phyloP scores from a whole-genome alignment of 2,888 invertebrate species.

The Cataglyphis albicans region DNA sequence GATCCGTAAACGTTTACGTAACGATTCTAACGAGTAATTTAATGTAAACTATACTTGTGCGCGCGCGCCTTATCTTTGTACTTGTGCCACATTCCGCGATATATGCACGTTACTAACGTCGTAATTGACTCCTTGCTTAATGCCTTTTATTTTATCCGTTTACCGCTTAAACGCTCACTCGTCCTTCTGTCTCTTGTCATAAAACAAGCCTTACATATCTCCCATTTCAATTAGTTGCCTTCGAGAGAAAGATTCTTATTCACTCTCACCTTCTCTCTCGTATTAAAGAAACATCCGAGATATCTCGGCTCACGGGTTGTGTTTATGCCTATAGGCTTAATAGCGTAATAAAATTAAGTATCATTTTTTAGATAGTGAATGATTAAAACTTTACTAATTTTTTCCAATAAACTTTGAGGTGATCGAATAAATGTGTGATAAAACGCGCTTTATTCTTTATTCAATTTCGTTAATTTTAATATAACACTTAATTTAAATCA shows the following conservation, averaged over 20 bases:
- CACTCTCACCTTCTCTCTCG: background rate
- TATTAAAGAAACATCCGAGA: background rate
- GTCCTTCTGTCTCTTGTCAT: background rate
- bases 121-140: conserved; percentile 40
- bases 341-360: background rate
- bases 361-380: background rate
- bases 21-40: conserved; percentile 65
- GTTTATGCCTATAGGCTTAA: background rate
- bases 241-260: background rate
- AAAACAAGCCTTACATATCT: background rate
- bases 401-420: background rate
- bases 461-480: background rate
- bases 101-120: conserved; percentile 48
- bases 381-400: background rate
- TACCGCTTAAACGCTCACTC: background rate
- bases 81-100: conserved; percentile 65
- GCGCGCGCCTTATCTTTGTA: conserved; percentile 61
- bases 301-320: background rate
- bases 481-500: too few species aligned
- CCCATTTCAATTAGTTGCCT: background rate
- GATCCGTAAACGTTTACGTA: conserved; percentile 66
- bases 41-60: conserved; percentile 34
- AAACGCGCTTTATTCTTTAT: background rate
- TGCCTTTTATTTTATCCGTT: background rate
- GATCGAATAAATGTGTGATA: background rate